A percentile compares a stretch with the other conserved stretches of the same genome.
Conservation (phyloP, 2,113 vertebrate species). For the Vulpes vulpes region DNA sequence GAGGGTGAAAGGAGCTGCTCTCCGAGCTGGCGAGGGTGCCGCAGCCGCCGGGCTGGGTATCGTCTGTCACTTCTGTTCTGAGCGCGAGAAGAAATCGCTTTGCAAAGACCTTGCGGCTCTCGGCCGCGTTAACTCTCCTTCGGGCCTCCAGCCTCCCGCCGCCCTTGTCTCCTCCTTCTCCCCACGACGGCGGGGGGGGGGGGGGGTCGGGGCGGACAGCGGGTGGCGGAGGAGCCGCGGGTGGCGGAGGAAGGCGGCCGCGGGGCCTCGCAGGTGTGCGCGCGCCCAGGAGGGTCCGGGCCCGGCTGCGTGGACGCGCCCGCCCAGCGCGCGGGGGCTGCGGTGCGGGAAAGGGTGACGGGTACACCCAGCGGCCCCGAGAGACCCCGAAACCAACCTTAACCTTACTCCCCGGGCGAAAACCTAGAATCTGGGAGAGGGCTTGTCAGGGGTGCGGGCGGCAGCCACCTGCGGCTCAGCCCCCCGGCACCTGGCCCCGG, state of each 20-base stretch:
- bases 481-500: neutral
- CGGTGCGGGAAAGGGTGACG: neutral
- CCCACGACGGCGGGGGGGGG: accelerated
- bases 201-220: accelerated
- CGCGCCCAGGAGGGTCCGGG: accelerated
- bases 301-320: accelerated
- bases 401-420: neutral
- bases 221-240: neutral
- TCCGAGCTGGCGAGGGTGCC: neutral
- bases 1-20: too few species aligned
- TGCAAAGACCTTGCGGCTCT: neutral
- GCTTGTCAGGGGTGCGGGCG: neutral
- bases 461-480: neutral
- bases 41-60: accelerated
- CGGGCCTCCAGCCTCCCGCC: too few species aligned
- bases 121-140: neutral
- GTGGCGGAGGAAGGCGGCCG: too few species aligned
- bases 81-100: neutral
- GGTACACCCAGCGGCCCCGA: accelerated
- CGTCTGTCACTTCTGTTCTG: neutral
- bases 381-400: neutral
- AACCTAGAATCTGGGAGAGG: neutral
- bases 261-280: neutral
- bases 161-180: neutral
- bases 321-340: too few species aligned